phyloP scores from a whole-genome alignment of 2,113 vertebrate genomes.

The Cheirogaleus medius region DNA sequence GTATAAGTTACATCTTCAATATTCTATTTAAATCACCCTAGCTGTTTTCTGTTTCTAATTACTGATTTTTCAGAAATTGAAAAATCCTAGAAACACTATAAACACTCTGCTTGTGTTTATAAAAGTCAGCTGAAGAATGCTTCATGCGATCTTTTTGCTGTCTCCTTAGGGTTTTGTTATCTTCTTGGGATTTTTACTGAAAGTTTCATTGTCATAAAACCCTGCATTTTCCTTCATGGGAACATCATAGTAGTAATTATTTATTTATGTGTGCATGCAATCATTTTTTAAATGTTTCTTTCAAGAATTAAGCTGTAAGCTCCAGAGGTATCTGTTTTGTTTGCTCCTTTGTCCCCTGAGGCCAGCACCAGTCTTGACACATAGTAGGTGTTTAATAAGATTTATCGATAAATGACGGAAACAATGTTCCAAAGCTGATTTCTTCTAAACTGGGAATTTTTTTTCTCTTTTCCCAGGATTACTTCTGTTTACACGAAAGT shows the following conservation, averaged over 20 bases:
- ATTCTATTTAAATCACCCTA: neutral
- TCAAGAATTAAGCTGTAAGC: neutral
- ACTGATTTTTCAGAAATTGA: neutral
- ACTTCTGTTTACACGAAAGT: neutral
- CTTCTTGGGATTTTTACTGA: neutral
- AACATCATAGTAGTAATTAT: neutral
- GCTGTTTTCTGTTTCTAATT: constrained; percentile 41
- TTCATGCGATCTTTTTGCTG: neutral
- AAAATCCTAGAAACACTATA: neutral
- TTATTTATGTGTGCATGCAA: neutral
- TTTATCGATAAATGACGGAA: neutral
- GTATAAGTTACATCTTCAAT: neutral
- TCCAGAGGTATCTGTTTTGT: neutral
- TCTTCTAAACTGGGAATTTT: neutral
- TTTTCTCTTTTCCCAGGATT: neutral
- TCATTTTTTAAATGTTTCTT: neutral
- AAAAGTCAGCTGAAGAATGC: neutral
- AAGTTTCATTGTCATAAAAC: neutral
- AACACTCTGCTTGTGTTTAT: neutral
- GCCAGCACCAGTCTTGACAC: neutral
- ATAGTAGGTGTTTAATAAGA: constrained; percentile 39
- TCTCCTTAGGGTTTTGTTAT: neutral
- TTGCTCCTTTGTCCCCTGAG: neutral
- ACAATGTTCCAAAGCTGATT: neutral
- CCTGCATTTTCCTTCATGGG: neutral